Percentiles rank a stretch among this genome's conserved stretches.
phyloP scores from a whole-genome alignment of 2,888 invertebrate genomes.

The Spisula solida region DNA sequence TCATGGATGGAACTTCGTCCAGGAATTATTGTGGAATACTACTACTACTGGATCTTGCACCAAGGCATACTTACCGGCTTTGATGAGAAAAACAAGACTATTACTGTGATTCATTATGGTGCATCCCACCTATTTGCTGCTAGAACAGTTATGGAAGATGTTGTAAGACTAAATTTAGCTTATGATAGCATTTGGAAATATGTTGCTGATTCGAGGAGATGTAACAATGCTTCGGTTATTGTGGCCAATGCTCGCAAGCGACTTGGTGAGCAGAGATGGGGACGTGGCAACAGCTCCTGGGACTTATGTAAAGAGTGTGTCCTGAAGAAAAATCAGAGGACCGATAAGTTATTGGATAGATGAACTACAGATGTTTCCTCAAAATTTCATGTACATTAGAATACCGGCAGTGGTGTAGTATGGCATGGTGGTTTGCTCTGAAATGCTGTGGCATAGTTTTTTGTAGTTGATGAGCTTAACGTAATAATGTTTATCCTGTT shows the following conservation, averaged over 20 bases:
- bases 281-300: slow-evolving; percentile 47
- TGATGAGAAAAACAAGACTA: slow-evolving; percentile 39
- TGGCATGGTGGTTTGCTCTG: no score
- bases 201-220: slow-evolving; percentile 32
- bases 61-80: slow-evolving; percentile 52
- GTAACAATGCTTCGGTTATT: slow-evolving; percentile 30
- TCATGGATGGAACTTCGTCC: slow-evolving; percentile 49
- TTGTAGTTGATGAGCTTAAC: no score
- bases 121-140: slow-evolving; percentile 50
- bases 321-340: slow-evolving; percentile 29
- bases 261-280: slow-evolving; percentile 53
- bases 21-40: slow-evolving; percentile 58
- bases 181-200: slow-evolving; percentile 39
- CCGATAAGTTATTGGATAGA: background rate
- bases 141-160: slow-evolving; percentile 57
- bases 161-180: slow-evolving; percentile 33
- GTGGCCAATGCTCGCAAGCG: slow-evolving; percentile 43
- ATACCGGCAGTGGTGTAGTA: no score
- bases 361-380: no score
- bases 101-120: slow-evolving; percentile 66
- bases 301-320: slow-evolving; percentile 54
- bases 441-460: no score
- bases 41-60: slow-evolving; percentile 49
- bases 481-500: no score
- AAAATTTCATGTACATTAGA: no score